Conservation (phyloP, 2,113 vertebrate genomes). For the Tringa solitaria region DNA sequence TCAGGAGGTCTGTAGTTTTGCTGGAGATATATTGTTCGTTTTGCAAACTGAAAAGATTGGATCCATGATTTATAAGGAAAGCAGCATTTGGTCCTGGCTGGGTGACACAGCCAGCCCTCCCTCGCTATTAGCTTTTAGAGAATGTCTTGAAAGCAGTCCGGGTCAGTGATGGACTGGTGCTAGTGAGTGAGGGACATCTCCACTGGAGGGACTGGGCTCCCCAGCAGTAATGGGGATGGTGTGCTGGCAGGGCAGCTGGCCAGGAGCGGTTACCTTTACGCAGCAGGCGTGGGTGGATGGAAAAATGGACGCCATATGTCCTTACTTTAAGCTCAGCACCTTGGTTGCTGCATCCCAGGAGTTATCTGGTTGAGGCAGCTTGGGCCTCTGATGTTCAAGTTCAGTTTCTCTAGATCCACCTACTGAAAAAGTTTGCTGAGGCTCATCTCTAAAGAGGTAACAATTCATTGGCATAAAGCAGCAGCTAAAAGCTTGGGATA, state of each 20-base stretch:
- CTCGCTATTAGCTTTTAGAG: neutral
- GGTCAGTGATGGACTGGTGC: neutral
- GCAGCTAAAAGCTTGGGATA: neutral
- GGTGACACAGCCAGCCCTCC: neutral
- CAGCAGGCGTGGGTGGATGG: neutral
- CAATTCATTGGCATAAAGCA: neutral
- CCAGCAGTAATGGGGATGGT: accelerated
- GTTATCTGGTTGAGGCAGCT: neutral
- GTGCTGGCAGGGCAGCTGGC: neutral
- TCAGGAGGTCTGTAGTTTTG: neutral
- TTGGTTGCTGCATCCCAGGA: neutral
- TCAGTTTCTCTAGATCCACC: neutral
- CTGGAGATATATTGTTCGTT: neutral
- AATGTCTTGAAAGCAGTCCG: neutral
- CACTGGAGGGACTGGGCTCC: neutral
- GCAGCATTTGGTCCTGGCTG: neutral
- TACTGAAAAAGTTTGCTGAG: neutral
- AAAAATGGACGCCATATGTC: neutral
- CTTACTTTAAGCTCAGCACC: neutral
- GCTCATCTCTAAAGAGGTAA: neutral
- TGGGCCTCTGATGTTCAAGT: neutral
- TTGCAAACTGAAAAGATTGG: neutral
- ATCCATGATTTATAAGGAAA: neutral
- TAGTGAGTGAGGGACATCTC: neutral
- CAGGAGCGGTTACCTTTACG: neutral